Evolutionary conservation across 2,797 vertebrate species (phyloP).

Genomic region (Lutjanus campechanus): DNA sequence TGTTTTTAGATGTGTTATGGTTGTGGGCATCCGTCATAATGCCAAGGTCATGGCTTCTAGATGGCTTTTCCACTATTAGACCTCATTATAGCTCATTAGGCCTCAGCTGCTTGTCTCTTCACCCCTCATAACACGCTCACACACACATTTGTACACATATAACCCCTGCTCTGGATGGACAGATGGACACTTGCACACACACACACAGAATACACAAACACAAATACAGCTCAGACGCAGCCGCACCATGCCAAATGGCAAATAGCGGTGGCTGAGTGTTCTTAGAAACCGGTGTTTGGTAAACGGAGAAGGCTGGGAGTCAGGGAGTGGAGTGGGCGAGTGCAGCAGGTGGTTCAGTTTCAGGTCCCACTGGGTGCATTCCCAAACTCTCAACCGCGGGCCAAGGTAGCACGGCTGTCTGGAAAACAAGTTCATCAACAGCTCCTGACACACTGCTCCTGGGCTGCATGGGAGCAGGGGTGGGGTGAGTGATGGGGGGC

Average conservation of each 20-base stretch:
- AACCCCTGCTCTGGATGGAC: conserved; percentile 56
- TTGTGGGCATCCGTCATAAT: conserved; percentile 82
- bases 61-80: conserved; percentile 88
- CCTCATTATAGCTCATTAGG: conserved; percentile 89
- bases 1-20: conserved; percentile 85
- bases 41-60: conserved; percentile 84
- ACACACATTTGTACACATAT: conserved; percentile 65
- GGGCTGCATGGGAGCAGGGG: conserved; percentile 7
- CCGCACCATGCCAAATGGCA: conserved; percentile 76
- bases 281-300: conserved; percentile 84
- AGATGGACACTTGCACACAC: conserved; percentile 66
- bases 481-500: conserved; percentile 41
- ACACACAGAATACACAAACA: conserved; percentile 69
- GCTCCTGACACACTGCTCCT: conserved; percentile 64
- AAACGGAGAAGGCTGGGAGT: conserved; percentile 86
- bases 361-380: conserved; percentile 80
- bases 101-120: conserved; percentile 86
- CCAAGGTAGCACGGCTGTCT: conserved; percentile 77
- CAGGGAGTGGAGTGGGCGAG: conserved; percentile 66
- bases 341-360: conserved; percentile 81
- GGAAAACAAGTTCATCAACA: conserved; percentile 84
- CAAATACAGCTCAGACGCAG: conserved; percentile 58
- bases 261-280: conserved; percentile 79
- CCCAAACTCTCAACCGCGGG: conserved; percentile 67
- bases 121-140: conserved; percentile 71